Base-by-base conservation (phyloP, 2,113 vertebrate species). In the Caranx ignobilis region DNA sequence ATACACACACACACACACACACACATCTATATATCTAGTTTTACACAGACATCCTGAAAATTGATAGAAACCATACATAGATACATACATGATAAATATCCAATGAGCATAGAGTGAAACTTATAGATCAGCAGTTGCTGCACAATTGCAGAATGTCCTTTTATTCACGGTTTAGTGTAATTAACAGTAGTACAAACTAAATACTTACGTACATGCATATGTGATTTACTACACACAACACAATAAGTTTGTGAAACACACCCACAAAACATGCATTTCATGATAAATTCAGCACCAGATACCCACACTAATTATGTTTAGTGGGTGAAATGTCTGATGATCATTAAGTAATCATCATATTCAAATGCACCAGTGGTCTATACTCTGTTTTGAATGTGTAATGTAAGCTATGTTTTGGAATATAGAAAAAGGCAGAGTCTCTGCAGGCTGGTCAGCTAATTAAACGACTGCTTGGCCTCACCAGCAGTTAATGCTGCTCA, bases 401-500 rank as follows among this genome's bases (percentile, higher is more conserved):
- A 72, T 64, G 66, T 60, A 41, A 10, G 39, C 39, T 41, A 72
- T 75, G 75, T 81, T 85, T 82, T 88, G 73, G 71, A 70, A 74
- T 6, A 32, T 18, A 69, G 82, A 81, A 70, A 70, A 81, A 67
- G 56, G 61, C 77, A 39, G 57, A 64, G 85, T 76, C 79, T 86
- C 86, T 75, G 82, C 81, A 72, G 86, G 72, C 74, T 66, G 89
- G 68, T 77, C 91, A 71, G 83, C 87, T 92, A 91, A 92, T 93
- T 92, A 92, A 91, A 88, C 65, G 64, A 75, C 75, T 73, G 82
- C 79, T 87, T 59, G 77, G 88, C 82, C 89, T 86, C 85, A 61
- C 84, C 74, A 3, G 88, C 89, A 79, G 89, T 92, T 93, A 90
- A 89, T 92, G 86, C 89, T 88, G 83, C 75, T 92, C 91, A 93